These are phyloP conservation scores for Entomyzon cyanotis DNA, from an alignment of 2,113 vertebrate genomes.

Conservation along the genomic window DNA sequence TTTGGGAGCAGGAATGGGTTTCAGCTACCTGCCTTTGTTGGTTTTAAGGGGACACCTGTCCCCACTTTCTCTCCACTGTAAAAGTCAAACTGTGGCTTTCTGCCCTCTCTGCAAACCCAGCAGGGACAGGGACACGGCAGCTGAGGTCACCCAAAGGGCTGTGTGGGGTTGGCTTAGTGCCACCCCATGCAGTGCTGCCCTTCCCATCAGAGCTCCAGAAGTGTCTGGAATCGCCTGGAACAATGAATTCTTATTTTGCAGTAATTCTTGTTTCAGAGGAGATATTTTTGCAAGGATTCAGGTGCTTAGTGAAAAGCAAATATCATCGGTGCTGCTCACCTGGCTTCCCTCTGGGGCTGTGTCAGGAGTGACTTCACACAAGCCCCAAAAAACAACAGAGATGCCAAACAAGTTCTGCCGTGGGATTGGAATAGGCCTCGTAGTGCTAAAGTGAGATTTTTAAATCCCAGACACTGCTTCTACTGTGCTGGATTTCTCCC, in stretches of 20 bases:
- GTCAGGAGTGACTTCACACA: neutral
- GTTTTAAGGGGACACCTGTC: neutral
- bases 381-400: neutral
- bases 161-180: rapidly evolving
- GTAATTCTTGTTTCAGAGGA: neutral
- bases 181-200: rapidly evolving
- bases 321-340: neutral
- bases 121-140: neutral
- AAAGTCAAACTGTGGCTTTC: rapidly evolving
- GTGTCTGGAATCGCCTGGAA: neutral
- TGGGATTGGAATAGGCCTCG: neutral
- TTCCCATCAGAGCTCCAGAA: neutral
- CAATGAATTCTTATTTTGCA: neutral
- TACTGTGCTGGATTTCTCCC: neutral
- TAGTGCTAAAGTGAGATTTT: neutral
- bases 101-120: neutral
- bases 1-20: neutral
- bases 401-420: neutral
- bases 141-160: neutral
- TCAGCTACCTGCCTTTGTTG: rapidly evolving
- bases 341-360: neutral
- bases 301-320: neutral
- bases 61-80: neutral
- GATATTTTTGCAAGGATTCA: slow-evolving; percentile 26
- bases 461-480: neutral